phyloP scores from a whole-genome alignment of 2,888 invertebrate genomes.

The Agonum fuliginosum region DNA sequence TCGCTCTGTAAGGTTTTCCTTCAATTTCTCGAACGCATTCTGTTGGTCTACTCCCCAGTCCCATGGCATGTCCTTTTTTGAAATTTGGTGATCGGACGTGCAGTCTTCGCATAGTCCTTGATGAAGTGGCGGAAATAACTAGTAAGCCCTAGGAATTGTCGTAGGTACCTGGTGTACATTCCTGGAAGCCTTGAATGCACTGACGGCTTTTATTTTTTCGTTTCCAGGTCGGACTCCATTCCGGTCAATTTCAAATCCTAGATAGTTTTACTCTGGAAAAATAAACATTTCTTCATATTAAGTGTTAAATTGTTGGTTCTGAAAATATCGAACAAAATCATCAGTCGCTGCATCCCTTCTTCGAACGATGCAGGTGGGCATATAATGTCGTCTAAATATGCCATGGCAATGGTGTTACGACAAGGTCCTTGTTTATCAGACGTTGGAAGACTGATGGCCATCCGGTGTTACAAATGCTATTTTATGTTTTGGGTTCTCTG shows the following conservation, averaged over 20 bases:
- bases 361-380: neutral
- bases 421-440: slow-evolving; percentile 52
- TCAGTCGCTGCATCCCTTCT: slow-evolving; percentile 14
- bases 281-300: slow-evolving; percentile 36
- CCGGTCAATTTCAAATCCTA: slow-evolving; percentile 54
- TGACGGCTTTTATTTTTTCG: slow-evolving; percentile 64
- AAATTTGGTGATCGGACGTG: slow-evolving; percentile 59
- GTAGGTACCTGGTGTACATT: slow-evolving; percentile 64
- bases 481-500: slow-evolving; percentile 62
- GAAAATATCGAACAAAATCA: neutral
- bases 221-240: slow-evolving; percentile 63
- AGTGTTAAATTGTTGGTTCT: neutral
- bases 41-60: neutral
- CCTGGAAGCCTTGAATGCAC: slow-evolving; percentile 63
- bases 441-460: slow-evolving; percentile 61
- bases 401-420: neutral
- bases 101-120: slow-evolving; percentile 48
- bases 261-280: slow-evolving; percentile 17
- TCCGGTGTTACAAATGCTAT: slow-evolving; percentile 66
- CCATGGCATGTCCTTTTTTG: slow-evolving; percentile 58
- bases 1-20: slow-evolving; percentile 8
- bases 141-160: slow-evolving; percentile 66
- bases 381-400: slow-evolving; percentile 27
- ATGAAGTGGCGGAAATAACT: slow-evolving; percentile 66
- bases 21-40: slow-evolving; percentile 7